Percentiles rank a stretch among this genome's conserved stretches.
Evolutionary conservation across 1,140 invertebrate species (phyloP).

Genomic region (Augochlora pura): DNA sequence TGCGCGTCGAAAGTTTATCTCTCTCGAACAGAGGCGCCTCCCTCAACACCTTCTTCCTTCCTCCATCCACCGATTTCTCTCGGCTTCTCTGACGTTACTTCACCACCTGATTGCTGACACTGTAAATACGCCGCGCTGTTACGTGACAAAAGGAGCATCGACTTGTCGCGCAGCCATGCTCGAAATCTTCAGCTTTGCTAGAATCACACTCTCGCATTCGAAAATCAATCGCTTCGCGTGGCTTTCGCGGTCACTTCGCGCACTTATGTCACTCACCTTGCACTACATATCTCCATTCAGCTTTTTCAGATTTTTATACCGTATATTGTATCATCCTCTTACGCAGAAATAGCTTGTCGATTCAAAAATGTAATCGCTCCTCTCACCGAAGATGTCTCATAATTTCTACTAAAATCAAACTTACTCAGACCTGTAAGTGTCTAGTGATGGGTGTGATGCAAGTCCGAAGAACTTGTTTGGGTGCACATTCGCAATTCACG

Average conservation of each 20-base stretch:
- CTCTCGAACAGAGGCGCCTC: too few relatives aligned
- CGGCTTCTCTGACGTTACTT: constrained; percentile 44
- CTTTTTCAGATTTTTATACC: too few relatives aligned
- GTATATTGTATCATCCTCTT: too few relatives aligned
- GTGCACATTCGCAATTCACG: too few relatives aligned
- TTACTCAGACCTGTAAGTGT: too few relatives aligned
- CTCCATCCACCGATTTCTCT: constrained; percentile 18
- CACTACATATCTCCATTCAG: too few relatives aligned
- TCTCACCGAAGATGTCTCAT: too few relatives aligned
- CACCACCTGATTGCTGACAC: constrained; percentile 37
- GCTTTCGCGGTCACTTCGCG: not conserved
- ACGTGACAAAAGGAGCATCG: constrained; percentile 31
- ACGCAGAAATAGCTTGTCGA: too few relatives aligned
- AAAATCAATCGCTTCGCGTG: constrained; percentile 15
- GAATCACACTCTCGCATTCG: constrained; percentile 4
- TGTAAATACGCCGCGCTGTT: constrained; percentile 38
- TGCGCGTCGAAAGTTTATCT: not conserved
- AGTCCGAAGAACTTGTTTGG: too few relatives aligned
- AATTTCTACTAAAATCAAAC: too few relatives aligned
- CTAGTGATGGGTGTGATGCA: too few relatives aligned
- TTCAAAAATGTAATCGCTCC: too few relatives aligned
- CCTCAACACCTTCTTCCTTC: not conserved
- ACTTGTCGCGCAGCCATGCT: not conserved
- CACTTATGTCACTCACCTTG: not conserved
- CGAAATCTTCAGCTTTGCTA: constrained; percentile 4